A percentile compares a stretch with the other conserved stretches of the same genome.
Conservation (phyloP, 2,797 vertebrate genomes). For the Perodicticus potto region DNA sequence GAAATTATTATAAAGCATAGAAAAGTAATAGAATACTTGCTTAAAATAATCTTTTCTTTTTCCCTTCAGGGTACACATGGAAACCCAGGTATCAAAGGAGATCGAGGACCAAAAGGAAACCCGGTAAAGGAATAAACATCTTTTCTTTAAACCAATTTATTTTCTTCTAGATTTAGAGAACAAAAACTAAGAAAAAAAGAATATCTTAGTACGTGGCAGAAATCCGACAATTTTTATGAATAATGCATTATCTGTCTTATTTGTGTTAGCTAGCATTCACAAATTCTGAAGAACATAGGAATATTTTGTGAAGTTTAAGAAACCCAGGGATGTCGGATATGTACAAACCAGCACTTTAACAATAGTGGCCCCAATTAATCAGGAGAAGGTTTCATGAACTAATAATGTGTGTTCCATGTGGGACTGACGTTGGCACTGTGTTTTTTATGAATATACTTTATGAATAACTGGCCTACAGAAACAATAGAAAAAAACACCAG, state of each 20-base stretch:
- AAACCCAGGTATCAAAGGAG: conserved; percentile 85
- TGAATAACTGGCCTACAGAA: neutral
- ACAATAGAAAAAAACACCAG: neutral
- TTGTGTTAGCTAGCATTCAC: neutral
- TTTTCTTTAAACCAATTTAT: conserved; percentile 9
- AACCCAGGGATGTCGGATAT: neutral
- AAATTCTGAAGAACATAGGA: neutral
- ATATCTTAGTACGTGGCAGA: neutral
- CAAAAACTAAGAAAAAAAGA: conserved; percentile 1
- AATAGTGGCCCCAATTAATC: neutral
- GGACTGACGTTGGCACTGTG: neutral
- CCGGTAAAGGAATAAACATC: conserved; percentile 80
- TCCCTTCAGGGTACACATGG: conserved; percentile 84
- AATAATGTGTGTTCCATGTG: neutral
- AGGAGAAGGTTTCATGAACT: neutral
- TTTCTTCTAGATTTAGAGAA: conserved; percentile 20
- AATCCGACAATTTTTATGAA: conserved; percentile 30
- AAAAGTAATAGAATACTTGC: conserved; percentile 7
- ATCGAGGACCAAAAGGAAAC: conserved; percentile 87
- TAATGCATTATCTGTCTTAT: neutral
- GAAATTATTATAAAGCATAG: neutral
- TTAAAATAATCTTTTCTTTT: conserved; percentile 21
- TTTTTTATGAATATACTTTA: neutral
- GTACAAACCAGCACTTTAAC: neutral
- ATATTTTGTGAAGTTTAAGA: neutral